phyloP scores from a whole-genome alignment of 2,113 vertebrate genomes.

The Ciconia maguari region DNA sequence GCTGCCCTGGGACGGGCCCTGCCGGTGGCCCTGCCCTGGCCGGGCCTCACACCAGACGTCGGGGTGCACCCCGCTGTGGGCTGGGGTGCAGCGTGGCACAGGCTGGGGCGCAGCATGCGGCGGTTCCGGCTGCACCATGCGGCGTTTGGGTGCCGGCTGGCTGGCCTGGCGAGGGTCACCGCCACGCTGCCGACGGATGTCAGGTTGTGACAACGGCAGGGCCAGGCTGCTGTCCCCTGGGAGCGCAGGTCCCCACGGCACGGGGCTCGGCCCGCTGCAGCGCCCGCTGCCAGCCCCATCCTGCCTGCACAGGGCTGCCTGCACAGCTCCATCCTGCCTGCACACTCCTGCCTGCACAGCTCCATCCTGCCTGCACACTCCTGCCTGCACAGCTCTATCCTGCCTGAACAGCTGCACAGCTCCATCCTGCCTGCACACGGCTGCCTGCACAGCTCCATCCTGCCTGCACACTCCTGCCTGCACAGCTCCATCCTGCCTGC shows the following conservation, averaged over 20 bases:
- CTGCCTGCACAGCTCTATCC: background rate
- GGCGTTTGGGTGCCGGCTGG: background rate
- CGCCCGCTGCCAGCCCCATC: background rate
- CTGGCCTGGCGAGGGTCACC: too few relatives aligned
- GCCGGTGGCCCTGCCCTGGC: background rate
- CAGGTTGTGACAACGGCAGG: background rate
- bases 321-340: background rate
- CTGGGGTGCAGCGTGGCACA: background rate
- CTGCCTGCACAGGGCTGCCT: background rate
- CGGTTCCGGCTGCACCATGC: background rate
- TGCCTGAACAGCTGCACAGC: background rate
- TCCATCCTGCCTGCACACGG: too few relatives aligned
- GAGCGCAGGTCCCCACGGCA: accelerated
- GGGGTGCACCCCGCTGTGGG: background rate
- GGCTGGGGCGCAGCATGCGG: background rate
- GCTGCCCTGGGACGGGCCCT: background rate
- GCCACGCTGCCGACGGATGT: accelerated
- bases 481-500: too few relatives aligned
- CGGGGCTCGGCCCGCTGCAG: background rate
- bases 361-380: background rate
- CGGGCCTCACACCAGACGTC: background rate
- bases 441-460: too few relatives aligned
- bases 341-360: background rate
- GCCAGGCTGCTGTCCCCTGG: background rate
- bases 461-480: too few relatives aligned